A percentile compares a stretch with the other conserved stretches of the same genome.
Conservation (phyloP, 2,113 vertebrate species). For the Axis porcinus region DNA sequence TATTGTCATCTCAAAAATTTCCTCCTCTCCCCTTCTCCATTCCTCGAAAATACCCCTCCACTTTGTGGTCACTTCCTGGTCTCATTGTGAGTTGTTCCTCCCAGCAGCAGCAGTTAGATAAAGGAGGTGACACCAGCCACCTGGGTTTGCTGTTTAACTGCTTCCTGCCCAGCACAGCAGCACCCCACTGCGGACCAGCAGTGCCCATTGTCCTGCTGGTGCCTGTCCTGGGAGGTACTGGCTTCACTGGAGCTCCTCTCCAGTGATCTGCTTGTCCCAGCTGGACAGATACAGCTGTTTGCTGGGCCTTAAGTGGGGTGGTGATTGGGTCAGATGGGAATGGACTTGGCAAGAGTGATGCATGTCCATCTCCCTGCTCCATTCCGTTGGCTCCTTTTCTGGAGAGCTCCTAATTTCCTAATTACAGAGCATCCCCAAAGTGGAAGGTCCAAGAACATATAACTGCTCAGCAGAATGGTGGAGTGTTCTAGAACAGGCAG, state of each 20-base stretch:
- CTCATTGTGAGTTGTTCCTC: neutral
- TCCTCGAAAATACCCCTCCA: neutral
- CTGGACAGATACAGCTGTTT: neutral
- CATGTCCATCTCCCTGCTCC: neutral
- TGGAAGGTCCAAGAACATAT: neutral
- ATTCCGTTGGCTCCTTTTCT: neutral
- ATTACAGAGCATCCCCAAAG: neutral
- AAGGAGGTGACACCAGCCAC: neutral
- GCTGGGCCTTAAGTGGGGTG: neutral
- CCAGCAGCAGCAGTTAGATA: neutral
- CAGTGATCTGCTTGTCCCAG: neutral
- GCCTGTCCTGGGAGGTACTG: neutral
- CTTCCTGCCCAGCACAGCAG: neutral
- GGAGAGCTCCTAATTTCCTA: neutral
- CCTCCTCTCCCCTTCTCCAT: neutral
- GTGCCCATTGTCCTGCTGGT: neutral
- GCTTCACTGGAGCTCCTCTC: neutral
- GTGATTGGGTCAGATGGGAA: neutral
- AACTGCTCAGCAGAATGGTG: neutral
- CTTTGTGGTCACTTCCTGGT: neutral
- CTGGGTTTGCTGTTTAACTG: neutral
- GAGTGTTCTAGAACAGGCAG: neutral
- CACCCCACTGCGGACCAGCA: neutral
- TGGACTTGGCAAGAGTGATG: neutral
- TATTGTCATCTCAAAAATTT: constrained; percentile 7